These are phyloP conservation scores for Thera britannica DNA, from an alignment of 2,888 invertebrate genomes.

Conservation along the genomic window DNA sequence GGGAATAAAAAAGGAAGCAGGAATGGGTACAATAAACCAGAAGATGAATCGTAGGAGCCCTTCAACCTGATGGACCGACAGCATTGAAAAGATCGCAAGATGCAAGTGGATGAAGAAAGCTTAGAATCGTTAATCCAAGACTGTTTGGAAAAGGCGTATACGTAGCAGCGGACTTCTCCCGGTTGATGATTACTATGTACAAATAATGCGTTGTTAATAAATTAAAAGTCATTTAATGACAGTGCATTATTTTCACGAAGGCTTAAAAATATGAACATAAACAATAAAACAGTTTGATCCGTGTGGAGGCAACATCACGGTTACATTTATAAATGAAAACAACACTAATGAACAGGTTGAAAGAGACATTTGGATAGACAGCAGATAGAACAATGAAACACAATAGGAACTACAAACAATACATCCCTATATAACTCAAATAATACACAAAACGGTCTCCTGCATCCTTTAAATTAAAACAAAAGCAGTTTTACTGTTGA, in stretches of 20 bases:
- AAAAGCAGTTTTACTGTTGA: slow-evolving; percentile 13
- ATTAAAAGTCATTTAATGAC: neutral
- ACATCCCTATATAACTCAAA: slow-evolving; percentile 15
- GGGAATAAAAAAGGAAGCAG: too few species aligned
- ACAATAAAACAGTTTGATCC: neutral
- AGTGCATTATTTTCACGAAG: neutral
- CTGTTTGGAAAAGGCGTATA: too few species aligned
- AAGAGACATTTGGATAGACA: slow-evolving; percentile 30
- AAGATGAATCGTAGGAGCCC: too few species aligned
- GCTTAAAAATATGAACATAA: neutral
- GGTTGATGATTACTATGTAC: too few species aligned
- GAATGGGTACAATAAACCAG: too few species aligned
- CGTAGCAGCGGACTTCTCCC: too few species aligned
- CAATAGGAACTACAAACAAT: slow-evolving; percentile 28
- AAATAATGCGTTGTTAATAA: neutral
- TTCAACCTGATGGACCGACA: too few species aligned
- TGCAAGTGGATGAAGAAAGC: too few species aligned
- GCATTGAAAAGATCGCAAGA: too few species aligned
- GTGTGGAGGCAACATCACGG: neutral
- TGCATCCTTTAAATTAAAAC: slow-evolving; percentile 3
- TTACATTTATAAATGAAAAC: slow-evolving; percentile 14
- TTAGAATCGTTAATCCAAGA: too few species aligned
- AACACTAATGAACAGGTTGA: slow-evolving; percentile 25
- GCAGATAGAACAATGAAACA: slow-evolving; percentile 31
- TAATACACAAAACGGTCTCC: slow-evolving; percentile 14